These are phyloP conservation scores for Silurus aristotelis DNA, from an alignment of 2,797 vertebrate genomes.

Conservation along the genomic window DNA sequence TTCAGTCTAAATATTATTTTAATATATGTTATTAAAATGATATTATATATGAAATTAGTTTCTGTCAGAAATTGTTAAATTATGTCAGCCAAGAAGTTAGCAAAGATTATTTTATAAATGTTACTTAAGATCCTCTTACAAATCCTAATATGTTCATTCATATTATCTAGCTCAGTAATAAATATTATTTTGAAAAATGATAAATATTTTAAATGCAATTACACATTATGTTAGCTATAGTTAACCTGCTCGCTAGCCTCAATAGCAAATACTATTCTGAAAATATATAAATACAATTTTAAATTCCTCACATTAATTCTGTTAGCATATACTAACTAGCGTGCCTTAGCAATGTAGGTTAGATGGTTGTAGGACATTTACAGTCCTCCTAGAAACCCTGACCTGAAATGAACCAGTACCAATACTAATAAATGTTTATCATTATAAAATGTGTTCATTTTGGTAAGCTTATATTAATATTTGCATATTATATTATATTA, in stretches of 20 bases:
- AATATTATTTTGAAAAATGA: not conserved
- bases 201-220: not conserved
- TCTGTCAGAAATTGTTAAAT: not conserved
- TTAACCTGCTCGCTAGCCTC: not conserved
- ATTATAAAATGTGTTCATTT: no score
- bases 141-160: not conserved
- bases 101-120: not conserved
- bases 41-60: not conserved
- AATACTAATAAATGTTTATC: no score
- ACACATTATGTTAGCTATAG: not conserved
- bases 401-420: not conserved
- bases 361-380: not conserved
- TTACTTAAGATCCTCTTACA: not conserved
- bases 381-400: not conserved
- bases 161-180: not conserved
- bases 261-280: not conserved
- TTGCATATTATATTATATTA: no score
- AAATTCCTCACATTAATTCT: not conserved
- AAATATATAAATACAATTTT: not conserved
- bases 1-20: not conserved
- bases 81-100: not conserved
- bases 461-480: no score
- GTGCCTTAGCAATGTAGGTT: not conserved
- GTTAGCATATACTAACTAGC: not conserved
- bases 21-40: not conserved